Evolutionary conservation across 1,140 invertebrate species (phyloP).

Genomic region (Mactra quadrangularis): DNA sequence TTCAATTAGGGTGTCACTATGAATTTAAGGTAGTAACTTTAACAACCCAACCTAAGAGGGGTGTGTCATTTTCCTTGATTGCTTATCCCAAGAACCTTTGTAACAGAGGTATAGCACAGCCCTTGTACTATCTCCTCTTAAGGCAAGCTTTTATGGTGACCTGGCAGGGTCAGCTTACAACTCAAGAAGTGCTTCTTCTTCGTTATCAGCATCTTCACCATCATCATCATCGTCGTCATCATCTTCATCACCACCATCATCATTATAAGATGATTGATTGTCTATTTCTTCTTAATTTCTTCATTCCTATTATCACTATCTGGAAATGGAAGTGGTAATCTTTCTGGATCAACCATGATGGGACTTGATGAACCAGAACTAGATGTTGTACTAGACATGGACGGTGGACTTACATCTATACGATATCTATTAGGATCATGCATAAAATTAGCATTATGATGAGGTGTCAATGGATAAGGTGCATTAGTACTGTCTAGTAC

Average conservation of each 20-base stretch:
- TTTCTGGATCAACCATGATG: constrained; percentile 77
- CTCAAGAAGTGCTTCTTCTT: constrained; percentile 47
- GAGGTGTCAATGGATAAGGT: constrained; percentile 57
- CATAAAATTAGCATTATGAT: constrained; percentile 71
- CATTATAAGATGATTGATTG: constrained; percentile 54
- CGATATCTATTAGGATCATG: constrained; percentile 78
- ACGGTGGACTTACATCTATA: constrained; percentile 81
- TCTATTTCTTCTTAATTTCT: constrained; percentile 72
- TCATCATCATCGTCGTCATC: constrained; percentile 61
- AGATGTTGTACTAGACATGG: constrained; percentile 81
- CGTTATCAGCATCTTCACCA: constrained; percentile 59
- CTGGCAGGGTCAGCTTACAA: constrained; percentile 30
- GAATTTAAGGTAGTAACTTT: too few relatives aligned
- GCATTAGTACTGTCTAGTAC: constrained; percentile 69
- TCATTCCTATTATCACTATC: constrained; percentile 35
- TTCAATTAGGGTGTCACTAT: too few relatives aligned
- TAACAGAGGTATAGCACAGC: too few relatives aligned
- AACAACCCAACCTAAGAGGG: too few relatives aligned
- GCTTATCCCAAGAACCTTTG: too few relatives aligned
- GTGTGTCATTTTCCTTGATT: too few relatives aligned
- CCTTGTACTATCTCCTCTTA: too few relatives aligned
- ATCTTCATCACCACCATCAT: constrained; percentile 65
- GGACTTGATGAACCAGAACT: constrained; percentile 82
- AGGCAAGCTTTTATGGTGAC: too few relatives aligned
- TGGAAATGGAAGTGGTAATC: constrained; percentile 72